phyloP scores from a whole-genome alignment of 2,797 vertebrate species.

The Setipinna tenuifilis region DNA sequence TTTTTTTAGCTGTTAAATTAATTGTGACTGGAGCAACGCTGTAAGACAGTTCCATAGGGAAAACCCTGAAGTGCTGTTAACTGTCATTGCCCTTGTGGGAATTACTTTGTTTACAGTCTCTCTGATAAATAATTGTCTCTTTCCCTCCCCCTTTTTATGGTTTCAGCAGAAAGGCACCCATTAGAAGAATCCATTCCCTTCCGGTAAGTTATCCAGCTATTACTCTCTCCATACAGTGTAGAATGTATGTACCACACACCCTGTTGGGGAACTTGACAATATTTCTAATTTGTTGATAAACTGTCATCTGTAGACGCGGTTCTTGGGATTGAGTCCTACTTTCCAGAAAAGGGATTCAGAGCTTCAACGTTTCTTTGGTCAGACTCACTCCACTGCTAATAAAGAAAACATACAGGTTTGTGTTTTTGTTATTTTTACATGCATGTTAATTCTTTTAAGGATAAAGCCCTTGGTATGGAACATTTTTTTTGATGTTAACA shows the following conservation, averaged over 20 bases:
- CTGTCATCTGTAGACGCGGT: constrained; percentile 73
- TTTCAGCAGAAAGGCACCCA: constrained; percentile 70
- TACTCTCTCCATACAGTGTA: neutral
- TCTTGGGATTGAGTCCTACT: constrained; percentile 83
- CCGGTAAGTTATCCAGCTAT: constrained; percentile 74
- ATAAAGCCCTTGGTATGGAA: too few species aligned
- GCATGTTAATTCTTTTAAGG: too few species aligned
- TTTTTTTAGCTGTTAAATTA: neutral
- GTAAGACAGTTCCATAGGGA: neutral
- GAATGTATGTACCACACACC: neutral
- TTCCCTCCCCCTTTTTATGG: constrained; percentile 14
- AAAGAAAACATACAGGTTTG: constrained; percentile 88
- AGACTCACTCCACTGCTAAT: constrained; percentile 59
- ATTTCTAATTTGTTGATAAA: neutral
- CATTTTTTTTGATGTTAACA: neutral
- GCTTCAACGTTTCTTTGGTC: constrained; percentile 67
- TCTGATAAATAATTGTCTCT: neutral
- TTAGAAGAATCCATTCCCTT: constrained; percentile 82
- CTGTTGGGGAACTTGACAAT: neutral
- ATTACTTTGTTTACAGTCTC: neutral
- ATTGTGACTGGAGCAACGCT: neutral
- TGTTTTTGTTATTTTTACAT: neutral
- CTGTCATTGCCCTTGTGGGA: neutral
- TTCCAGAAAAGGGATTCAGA: constrained; percentile 78
- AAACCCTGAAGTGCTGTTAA: neutral